A percentile compares a stretch with the other conserved stretches of the same genome.
Evolutionary conservation across 2,888 invertebrate genomes (phyloP).

Genomic region (Eupithecia insigniata): DNA sequence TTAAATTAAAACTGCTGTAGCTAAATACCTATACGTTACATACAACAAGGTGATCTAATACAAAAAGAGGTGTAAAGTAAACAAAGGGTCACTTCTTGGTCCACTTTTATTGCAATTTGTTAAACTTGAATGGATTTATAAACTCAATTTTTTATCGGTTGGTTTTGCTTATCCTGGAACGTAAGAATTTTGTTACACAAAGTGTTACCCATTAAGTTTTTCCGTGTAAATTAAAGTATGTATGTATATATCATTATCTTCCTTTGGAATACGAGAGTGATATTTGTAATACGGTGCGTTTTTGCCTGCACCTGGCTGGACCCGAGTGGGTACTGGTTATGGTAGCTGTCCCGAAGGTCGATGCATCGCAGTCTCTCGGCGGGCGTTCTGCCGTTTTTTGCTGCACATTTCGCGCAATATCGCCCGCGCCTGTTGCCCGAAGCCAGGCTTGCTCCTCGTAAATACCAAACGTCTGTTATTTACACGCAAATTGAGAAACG

Average conservation of each 20-base stretch:
- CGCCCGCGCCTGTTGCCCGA: constrained; percentile 42
- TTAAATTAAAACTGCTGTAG: not conserved
- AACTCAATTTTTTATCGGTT: not conserved
- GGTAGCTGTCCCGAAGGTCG: constrained; percentile 64
- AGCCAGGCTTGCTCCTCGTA: constrained; percentile 45
- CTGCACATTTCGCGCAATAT: constrained; percentile 43
- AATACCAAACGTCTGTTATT: constrained; percentile 40
- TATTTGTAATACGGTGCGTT: constrained; percentile 27
- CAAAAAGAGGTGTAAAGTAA: not conserved
- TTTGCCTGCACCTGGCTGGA: constrained; percentile 54
- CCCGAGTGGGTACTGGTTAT: constrained; percentile 24
- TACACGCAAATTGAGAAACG: constrained; percentile 30
- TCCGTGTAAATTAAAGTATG: constrained; percentile 20
- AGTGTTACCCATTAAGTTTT: not conserved
- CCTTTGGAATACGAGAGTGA: constrained; percentile 27
- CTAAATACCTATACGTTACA: not conserved
- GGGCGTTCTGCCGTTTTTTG: constrained; percentile 68
- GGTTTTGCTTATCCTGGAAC: not conserved
- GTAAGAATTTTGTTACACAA: not conserved
- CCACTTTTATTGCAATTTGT: not conserved
- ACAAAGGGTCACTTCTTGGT: not conserved
- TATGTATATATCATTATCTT: too few species aligned
- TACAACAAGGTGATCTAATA: not conserved
- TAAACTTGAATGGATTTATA: not conserved
- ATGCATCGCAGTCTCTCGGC: constrained; percentile 52